These are phyloP conservation scores for Pinna nobilis DNA, from an alignment of 1,140 invertebrate species.

Conservation along the genomic window DNA sequence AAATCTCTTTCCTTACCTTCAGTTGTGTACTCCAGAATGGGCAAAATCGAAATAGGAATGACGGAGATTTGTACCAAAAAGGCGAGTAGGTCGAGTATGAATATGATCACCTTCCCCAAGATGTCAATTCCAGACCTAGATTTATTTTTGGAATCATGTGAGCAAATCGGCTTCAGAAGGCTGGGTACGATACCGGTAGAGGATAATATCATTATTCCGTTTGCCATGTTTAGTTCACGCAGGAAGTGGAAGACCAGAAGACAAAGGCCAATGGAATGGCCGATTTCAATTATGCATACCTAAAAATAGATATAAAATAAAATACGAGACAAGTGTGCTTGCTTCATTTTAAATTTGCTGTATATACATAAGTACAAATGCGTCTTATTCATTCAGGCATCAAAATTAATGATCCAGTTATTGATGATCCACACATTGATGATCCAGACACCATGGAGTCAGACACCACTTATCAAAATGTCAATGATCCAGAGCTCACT, in stretches of 20 bases:
- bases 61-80: slow-evolving; percentile 43
- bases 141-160: slow-evolving; percentile 6
- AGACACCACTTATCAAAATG: no score
- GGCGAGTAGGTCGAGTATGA: slow-evolving; percentile 37
- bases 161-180: slow-evolving; percentile 67
- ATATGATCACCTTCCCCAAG: background rate
- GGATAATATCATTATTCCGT: slow-evolving; percentile 94
- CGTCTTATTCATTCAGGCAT: background rate
- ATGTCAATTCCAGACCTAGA: background rate
- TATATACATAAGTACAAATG: background rate
- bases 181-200: slow-evolving; percentile 93
- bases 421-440: no score
- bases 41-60: slow-evolving; percentile 38
- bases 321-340: no score
- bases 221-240: slow-evolving; percentile 91
- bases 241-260: slow-evolving; percentile 91
- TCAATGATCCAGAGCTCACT: no score
- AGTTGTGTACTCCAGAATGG: slow-evolving; percentile 3
- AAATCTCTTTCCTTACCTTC: background rate
- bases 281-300: slow-evolving; percentile 84
- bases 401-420: no score
- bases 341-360: no score
- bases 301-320: slow-evolving; percentile 45
- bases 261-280: slow-evolving; percentile 89
- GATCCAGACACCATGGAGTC: no score